Base-by-base conservation (phyloP, 1,140 invertebrate genomes). In the Phymorhynchus buccinoides region DNA sequence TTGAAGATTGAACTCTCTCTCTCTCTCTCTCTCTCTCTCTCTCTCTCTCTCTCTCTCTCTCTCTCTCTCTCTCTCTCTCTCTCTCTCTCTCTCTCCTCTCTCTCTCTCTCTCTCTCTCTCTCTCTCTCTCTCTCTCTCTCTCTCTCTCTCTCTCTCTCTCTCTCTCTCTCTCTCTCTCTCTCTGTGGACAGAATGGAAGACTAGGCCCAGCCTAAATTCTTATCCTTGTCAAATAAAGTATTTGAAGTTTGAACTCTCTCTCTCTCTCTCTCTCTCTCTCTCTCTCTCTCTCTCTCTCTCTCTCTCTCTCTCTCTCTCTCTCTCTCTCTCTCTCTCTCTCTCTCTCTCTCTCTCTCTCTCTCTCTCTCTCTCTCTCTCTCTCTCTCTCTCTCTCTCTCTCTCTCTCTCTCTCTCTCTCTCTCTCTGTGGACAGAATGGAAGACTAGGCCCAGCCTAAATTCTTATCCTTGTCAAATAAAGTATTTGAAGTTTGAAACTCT, bases 71-170 rank as follows among this genome's bases (percentile, higher is more conserved):
- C 4, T 1, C 35, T 73, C 68, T 73, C 12, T 86, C 77, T 86
- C 80, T 86, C 81, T 77, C 79, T 86, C 80, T 71, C 71, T 82
- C 81, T 73, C 81, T 79, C 77, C 73, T 82, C 77, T 62, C 78
- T 71, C 48, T 82, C 41, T 56, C 42, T 52, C 52, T 56, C 42
- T 48, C 52, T n/a, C 41, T 9, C 52, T 48, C 52, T 62, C 6
- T 56, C 42, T 82, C 4, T 52, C n/a, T 82, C 32, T 82, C 42
- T 44, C 30, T 52, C 42, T 4, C 32, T 35, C 42, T 52, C 0
- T 52, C 42, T 52, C 3, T 56, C 32, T 35, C 80, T 52, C 52
- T 82, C 48, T 52, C 30, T 52, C 3, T 73, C 35, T 7, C 68
- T 73, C 44, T 48, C 44, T 48, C 44, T 48, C 44, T 48, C 44